A percentile compares a stretch with the other conserved stretches of the same genome.
phyloP scores from a whole-genome alignment of 2,113 vertebrate species.

The Nothocercus julius region DNA sequence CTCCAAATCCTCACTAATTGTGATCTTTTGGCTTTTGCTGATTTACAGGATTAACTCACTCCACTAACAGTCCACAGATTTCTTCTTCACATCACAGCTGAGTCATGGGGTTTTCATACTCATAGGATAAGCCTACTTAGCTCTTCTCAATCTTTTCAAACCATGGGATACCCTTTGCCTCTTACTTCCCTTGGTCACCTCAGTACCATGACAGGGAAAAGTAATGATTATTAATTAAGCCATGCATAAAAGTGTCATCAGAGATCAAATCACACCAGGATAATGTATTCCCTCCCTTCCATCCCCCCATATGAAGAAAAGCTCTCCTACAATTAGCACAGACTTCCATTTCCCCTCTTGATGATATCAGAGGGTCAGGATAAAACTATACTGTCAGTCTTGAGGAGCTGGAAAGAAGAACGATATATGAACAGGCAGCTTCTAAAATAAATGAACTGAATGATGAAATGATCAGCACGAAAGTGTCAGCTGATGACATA shows the following conservation, averaged over 20 bases:
- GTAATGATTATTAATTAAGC: constrained; percentile 66
- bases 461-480: constrained; percentile 52
- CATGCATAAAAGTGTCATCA: constrained; percentile 63
- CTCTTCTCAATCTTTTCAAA: constrained; percentile 63
- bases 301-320: neutral
- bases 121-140: constrained; percentile 69
- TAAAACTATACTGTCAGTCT: neutral
- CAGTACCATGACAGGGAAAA: constrained; percentile 55
- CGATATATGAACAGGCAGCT: constrained; percentile 48
- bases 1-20: constrained; percentile 72
- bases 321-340: constrained; percentile 1
- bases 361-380: neutral
- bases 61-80: constrained; percentile 41
- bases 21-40: constrained; percentile 58
- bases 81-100: constrained; percentile 60
- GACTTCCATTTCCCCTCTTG: constrained; percentile 9
- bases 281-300: neutral
- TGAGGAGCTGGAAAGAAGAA: constrained; percentile 3
- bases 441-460: constrained; percentile 34
- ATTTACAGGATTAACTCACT: constrained; percentile 72
- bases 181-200: constrained; percentile 46
- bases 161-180: constrained; percentile 65
- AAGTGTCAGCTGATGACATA: constrained; percentile 46
- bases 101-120: constrained; percentile 74
- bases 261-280: constrained; percentile 65